A percentile compares a stretch with the other conserved stretches of the same genome.
Evolutionary conservation across 2,113 vertebrate species (phyloP).

Genomic region (Pelecanus crispus): DNA sequence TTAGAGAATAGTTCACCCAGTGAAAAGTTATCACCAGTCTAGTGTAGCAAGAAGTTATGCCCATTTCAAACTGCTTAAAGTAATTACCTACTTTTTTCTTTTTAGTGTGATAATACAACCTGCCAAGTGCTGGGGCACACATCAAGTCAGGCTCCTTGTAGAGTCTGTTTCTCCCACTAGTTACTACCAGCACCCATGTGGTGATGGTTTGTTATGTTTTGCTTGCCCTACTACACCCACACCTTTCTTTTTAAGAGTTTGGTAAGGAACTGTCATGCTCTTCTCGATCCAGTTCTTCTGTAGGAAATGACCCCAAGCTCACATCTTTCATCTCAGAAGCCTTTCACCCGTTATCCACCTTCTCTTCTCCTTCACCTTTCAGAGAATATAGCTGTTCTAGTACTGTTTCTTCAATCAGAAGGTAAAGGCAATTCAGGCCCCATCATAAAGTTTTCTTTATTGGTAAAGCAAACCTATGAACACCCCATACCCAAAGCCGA

Average conservation of each 20-base stretch:
- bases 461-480: neutral
- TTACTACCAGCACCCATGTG: neutral
- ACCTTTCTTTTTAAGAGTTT: neutral
- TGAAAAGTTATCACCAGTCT: neutral
- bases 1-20: neutral
- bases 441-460: neutral
- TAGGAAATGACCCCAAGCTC: neutral
- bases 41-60: neutral
- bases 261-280: neutral
- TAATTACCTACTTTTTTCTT: neutral
- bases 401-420: neutral
- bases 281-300: neutral
- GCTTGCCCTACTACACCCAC: neutral
- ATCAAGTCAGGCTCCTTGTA: neutral
- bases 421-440: neutral
- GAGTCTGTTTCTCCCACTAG: neutral
- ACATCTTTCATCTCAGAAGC: neutral
- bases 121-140: neutral
- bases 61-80: neutral
- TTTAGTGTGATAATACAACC: neutral
- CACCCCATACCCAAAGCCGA: neutral
- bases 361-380: neutral
- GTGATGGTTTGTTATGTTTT: neutral
- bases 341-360: neutral
- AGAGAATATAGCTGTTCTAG: neutral